Conservation (phyloP, 2,888 invertebrate genomes). For the Sminthurides aquaticus region DNA sequence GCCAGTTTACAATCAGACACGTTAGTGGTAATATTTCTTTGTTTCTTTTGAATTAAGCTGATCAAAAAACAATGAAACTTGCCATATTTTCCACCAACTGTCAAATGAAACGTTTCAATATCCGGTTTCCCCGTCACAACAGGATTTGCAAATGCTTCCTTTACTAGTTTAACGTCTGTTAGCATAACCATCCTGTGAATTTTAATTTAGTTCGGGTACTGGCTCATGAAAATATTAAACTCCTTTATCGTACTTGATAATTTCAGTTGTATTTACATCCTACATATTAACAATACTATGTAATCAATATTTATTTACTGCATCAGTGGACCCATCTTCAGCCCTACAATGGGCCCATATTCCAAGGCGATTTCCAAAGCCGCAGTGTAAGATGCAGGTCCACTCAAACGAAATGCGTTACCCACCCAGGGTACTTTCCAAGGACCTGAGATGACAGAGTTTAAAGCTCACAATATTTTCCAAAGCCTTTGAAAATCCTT, state of each 20-base stretch:
- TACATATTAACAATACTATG: no score
- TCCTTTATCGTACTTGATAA: not conserved
- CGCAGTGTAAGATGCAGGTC: not conserved
- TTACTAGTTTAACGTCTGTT: slow-evolving; percentile 12
- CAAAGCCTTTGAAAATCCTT: no score
- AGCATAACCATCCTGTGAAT: slow-evolving; percentile 4
- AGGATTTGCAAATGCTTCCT: slow-evolving; percentile 12
- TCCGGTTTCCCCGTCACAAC: slow-evolving; percentile 12
- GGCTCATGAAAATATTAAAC: no score
- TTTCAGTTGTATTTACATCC: not conserved
- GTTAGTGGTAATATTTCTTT: not conserved
- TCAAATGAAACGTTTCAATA: slow-evolving; percentile 1
- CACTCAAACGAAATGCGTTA: not conserved
- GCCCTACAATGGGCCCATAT: not conserved
- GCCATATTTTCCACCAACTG: slow-evolving; percentile 6
- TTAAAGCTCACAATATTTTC: no score
- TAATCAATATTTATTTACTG: no score
- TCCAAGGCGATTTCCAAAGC: not conserved
- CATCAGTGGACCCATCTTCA: not conserved
- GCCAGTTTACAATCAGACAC: not conserved
- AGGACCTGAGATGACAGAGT: no score
- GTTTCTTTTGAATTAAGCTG: no score
- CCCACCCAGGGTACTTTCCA: not conserved
- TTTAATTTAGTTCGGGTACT: no score
- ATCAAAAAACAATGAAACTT: not conserved